These are phyloP conservation scores for Apis mellifera DNA, from an alignment of 1,140 invertebrate genomes.

Conservation along the genomic window Amel_HAv3.1 CM009943.2:4235001-4235500, in stretches of 20 bases:
- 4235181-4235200: slow-evolving; percentile 76
- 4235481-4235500: no score
- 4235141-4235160: slow-evolving; percentile 75
- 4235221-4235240: slow-evolving; percentile 55
- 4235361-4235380: no score
- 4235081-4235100: slow-evolving; percentile 52
- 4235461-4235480: no score
- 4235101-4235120: slow-evolving; percentile 64
- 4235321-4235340: background rate
- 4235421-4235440: no score
- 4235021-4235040: slow-evolving; percentile 20
- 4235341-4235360: no score
- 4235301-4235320: slow-evolving; percentile 31
- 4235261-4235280: slow-evolving; percentile 17
- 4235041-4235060: slow-evolving; percentile 75
- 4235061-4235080: slow-evolving; percentile 73
- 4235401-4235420: no score
- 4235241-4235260: slow-evolving; percentile 46
- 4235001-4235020: no score
- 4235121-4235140: slow-evolving; percentile 74
- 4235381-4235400: no score
- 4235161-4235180: slow-evolving; percentile 73
- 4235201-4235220: slow-evolving; percentile 72
- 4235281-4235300: background rate
- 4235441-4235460: no score